These are phyloP conservation scores for Bolinopsis microptera DNA, from an alignment of 37 sponge, comb jelly and placozoan genomes.

Conservation along the genomic window DNA sequence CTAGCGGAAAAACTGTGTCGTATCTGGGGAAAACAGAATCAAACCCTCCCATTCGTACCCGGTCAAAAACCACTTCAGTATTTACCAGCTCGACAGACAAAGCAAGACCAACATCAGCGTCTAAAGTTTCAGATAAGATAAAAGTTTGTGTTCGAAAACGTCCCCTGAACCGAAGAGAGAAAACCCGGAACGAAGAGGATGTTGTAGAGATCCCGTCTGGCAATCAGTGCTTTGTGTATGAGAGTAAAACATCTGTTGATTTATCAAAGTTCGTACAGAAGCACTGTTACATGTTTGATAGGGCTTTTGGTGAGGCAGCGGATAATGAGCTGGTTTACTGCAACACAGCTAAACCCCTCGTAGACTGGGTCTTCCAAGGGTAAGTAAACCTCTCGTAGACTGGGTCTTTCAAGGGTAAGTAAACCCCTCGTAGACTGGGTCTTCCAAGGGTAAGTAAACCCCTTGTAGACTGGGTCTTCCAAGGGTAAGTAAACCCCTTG, in stretches of 20 bases:
- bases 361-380: conserved; percentile 82
- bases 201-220: not conserved
- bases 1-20: not conserved
- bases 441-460: too few relatives aligned
- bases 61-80: conserved; percentile 1
- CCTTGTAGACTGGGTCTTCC: too few relatives aligned
- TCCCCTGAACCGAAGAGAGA: conserved; percentile 85
- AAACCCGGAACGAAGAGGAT: conserved; percentile 13
- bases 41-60: not conserved
- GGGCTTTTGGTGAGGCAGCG: conserved; percentile 84
- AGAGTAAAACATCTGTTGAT: conserved; percentile 91
- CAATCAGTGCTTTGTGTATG: conserved; percentile 75
- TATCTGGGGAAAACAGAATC: not conserved
- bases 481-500: too few relatives aligned
- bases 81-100: not conserved
- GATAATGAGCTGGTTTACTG: conserved; percentile 83
- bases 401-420: too few relatives aligned
- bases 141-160: conserved; percentile 97
- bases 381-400: conserved; percentile 78
- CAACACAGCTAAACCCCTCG: conserved; percentile 89
- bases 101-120: not conserved
- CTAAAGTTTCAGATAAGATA: conserved; percentile 69
- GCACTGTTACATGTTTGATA: conserved; percentile 83
- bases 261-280: conserved; percentile 95
- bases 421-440: too few relatives aligned